Evolutionary conservation across 2,113 vertebrate species (phyloP), one percentile per base, ranked within the genome.

Genomic region (Corynorhinus townsendii): DNA sequence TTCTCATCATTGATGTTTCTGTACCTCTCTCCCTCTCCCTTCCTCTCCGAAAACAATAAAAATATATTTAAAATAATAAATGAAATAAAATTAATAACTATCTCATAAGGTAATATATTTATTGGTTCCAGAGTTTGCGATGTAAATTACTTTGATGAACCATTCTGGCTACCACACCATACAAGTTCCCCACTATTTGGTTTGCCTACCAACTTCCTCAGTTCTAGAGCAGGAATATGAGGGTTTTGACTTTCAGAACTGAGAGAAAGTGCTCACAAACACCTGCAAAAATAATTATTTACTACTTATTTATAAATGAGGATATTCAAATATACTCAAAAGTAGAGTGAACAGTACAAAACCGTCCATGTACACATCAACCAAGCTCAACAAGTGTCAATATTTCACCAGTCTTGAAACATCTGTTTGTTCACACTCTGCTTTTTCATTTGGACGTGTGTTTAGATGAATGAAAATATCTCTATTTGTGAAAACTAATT

Each of bases 401-500:
- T 81, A 54, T 66, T 89, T 38, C 38, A 33, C 33, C 52, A 72
- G 5, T 72, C 5, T 91, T n/a, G 11, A 68, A 59, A 43, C 0
- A 54, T 45, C 30, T 59, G 43, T 76, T 38, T 91, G 71, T 80
- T 66, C 35, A n/a, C 30, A 56, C 7, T 0, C 14, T 38, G 40
- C 54, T 35, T 49, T 68, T 86, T 69, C 49, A 15, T 80, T 90
- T 84, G 33, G 35, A 47, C 62, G 0, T 75, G 47, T 90, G 26
- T 94, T 94, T 52, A 45, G 35, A 68, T 75, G 10, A 22, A 68
- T 68, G 30, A 68, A 68, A n/a, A 68, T 68, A 68, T 84, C 28
- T 89, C 88, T 81, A 84, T 84, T 90, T 90, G 15, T 66, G 43
- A 95, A 85, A 66, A 76, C 30, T 71, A 81, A 75, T 66, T 66